These are phyloP conservation scores for Sebastes iracundus DNA, from an alignment of 2,797 vertebrate species.

Conservation along the genomic window DNA sequence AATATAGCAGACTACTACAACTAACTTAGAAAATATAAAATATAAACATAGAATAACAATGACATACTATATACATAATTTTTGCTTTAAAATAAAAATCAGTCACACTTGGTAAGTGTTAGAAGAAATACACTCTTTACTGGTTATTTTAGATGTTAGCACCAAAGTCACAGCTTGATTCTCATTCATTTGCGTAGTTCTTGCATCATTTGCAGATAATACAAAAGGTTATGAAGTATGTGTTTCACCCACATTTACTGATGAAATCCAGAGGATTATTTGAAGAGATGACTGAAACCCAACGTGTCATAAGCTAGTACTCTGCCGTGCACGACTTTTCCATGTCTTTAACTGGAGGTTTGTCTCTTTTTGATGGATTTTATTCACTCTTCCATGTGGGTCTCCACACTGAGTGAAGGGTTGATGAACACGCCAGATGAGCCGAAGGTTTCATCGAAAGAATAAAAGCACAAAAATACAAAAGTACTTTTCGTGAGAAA, in stretches of 20 bases:
- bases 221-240: background rate
- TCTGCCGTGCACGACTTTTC: background rate
- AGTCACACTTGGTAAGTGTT: background rate
- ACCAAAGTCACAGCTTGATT: background rate
- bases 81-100: background rate
- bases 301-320: background rate
- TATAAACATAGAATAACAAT: no score
- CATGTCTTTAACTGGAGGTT: background rate
- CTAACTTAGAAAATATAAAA: no score
- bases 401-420: background rate
- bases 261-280: background rate
- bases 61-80: no score
- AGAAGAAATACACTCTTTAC: background rate
- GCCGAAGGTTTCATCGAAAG: background rate
- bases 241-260: constrained; percentile 7
- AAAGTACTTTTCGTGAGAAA: background rate
- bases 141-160: background rate
- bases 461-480: background rate
- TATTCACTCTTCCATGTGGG: background rate
- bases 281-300: background rate
- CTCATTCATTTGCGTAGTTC: background rate
- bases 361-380: constrained; percentile 5
- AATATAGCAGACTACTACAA: no score
- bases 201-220: constrained; percentile 5
- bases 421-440: background rate